These are phyloP conservation scores for Phymastichus coffea DNA, from an alignment of 1,140 invertebrate species.

Conservation along the genomic window DNA sequence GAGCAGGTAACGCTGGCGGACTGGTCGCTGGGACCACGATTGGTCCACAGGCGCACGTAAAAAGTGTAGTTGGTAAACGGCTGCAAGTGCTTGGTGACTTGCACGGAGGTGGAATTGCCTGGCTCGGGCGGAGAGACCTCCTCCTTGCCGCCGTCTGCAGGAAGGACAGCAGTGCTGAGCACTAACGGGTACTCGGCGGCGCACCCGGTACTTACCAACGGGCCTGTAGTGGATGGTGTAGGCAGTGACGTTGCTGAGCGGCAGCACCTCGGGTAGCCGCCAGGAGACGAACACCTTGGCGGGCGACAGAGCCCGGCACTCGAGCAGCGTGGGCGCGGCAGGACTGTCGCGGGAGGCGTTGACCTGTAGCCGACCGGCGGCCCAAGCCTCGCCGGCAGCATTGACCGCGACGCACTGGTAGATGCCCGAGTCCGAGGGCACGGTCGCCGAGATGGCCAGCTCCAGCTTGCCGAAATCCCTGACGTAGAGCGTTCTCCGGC, in stretches of 20 bases:
- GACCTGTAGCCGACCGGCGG: conserved; percentile 59
- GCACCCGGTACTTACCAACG: conserved; percentile 60
- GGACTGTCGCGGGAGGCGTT: conserved; percentile 60
- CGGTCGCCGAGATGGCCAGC: conserved; percentile 66
- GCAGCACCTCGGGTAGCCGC: conserved; percentile 53
- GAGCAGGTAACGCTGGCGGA: conserved; percentile 62
- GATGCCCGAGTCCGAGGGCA: conserved; percentile 68
- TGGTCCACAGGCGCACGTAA: conserved; percentile 65
- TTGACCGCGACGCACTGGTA: conserved; percentile 79
- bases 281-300: conserved; percentile 62
- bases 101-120: conserved; percentile 56
- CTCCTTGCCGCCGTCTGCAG: conserved; percentile 58
- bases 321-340: conserved; percentile 60
- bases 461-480: conserved; percentile 54
- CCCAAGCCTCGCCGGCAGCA: conserved; percentile 64
- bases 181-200: too few species aligned
- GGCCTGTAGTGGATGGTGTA: conserved; percentile 67
- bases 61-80: conserved; percentile 70
- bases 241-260: conserved; percentile 57
- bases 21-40: conserved; percentile 63
- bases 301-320: conserved; percentile 59
- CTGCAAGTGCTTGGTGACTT: conserved; percentile 59
- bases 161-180: conserved; percentile 8
- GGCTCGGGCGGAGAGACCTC: conserved; percentile 56
- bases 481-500: conserved; percentile 57